Percentiles rank a stretch among this genome's conserved stretches.
phyloP scores from a whole-genome alignment of 2,797 vertebrate genomes.

The Pteropus rufus region DNA sequence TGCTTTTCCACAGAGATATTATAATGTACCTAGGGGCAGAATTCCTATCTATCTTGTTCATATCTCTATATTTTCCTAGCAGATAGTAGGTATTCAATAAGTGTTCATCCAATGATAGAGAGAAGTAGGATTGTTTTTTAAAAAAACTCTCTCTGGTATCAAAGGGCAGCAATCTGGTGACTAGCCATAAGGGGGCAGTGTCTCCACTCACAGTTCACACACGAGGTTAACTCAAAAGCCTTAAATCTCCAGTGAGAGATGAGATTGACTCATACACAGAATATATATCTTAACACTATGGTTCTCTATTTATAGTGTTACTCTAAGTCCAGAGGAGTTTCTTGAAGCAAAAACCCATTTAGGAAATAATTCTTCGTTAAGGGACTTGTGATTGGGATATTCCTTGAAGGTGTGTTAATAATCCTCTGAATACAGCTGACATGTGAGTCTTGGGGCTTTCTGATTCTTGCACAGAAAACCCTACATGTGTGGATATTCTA shows the following conservation, averaged over 20 bases:
- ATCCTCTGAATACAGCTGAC: neutral
- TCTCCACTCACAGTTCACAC: neutral
- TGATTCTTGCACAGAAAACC: neutral
- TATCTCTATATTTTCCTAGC: neutral
- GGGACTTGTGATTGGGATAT: neutral
- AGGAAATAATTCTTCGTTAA: neutral
- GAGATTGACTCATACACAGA: neutral
- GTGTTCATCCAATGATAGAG: neutral
- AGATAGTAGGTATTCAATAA: neutral
- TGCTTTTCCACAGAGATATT: neutral
- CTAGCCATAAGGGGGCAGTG: neutral
- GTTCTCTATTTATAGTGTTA: neutral
- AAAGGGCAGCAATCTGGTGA: neutral
- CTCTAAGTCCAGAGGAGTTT: neutral
- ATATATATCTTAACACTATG: neutral
- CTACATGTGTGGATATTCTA: neutral
- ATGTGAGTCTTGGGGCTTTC: constrained; percentile 14
- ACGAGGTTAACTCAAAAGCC: neutral
- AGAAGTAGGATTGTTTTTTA: neutral
- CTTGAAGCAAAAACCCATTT: neutral
- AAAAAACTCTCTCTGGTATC: neutral
- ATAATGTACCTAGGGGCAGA: neutral
- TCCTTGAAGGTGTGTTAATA: neutral
- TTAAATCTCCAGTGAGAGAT: neutral
- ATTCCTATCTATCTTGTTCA: neutral